Percentiles rank a stretch among this genome's conserved stretches.
Conservation (phyloP, 2,113 vertebrate species). For the Hymenochirus boettgeri region DNA sequence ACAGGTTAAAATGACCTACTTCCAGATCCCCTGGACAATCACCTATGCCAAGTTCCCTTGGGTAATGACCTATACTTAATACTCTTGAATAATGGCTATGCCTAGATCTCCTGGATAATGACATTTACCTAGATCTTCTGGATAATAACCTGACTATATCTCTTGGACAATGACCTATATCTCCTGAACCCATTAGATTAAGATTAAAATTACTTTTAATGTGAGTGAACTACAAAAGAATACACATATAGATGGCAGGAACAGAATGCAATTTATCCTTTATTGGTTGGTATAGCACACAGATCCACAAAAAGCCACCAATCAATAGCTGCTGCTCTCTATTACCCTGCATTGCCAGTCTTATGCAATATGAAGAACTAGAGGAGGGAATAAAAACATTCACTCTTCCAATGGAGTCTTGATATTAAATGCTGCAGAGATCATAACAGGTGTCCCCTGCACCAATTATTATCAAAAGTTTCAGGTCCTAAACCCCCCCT, state of each 20-base stretch:
- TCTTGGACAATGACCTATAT: too few relatives aligned
- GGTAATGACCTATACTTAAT: too few relatives aligned
- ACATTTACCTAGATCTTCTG: too few relatives aligned
- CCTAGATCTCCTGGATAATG: too few relatives aligned
- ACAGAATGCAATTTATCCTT: constrained; percentile 58
- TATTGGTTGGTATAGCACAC: constrained; percentile 73
- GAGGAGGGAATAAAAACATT: constrained; percentile 43
- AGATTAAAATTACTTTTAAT: too few relatives aligned
- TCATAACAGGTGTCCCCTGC: neutral
- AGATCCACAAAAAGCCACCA: constrained; percentile 59
- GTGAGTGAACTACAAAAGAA: too few relatives aligned
- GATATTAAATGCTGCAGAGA: constrained; percentile 3
- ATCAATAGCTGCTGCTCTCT: constrained; percentile 52
- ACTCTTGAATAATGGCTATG: too few relatives aligned
- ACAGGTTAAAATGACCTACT: too few relatives aligned
- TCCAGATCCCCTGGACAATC: too few relatives aligned
- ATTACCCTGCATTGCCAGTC: constrained; percentile 44
- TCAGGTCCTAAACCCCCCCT: neutral
- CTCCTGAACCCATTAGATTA: too few relatives aligned
- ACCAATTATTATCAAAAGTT: neutral
- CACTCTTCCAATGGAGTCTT: neutral
- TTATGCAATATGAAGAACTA: constrained; percentile 45
- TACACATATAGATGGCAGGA: neutral
- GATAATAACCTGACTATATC: too few relatives aligned
- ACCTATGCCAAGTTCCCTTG: too few relatives aligned